A percentile compares a stretch with the other conserved stretches of the same genome.
phyloP scores from a whole-genome alignment of 2,888 invertebrate genomes.

The Cetonia aurata region DNA sequence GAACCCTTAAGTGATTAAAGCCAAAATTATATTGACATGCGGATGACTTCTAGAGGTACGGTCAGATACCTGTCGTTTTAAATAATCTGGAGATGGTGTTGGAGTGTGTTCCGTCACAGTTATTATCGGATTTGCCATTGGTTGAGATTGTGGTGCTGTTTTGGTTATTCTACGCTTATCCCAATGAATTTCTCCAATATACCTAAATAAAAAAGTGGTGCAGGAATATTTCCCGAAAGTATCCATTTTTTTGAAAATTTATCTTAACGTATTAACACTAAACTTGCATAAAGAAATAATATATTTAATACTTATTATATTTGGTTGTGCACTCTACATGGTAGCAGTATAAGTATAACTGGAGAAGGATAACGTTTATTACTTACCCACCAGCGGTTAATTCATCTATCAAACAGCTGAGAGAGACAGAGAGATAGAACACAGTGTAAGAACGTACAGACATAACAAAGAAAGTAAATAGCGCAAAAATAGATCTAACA shows the following conservation, averaged over 20 bases:
- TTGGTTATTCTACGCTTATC: conserved; percentile 73
- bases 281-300: conserved; percentile 26
- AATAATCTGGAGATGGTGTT: conserved; percentile 89
- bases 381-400: conserved; percentile 86
- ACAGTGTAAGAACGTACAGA: conserved; percentile 64
- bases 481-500: conserved; percentile 28
- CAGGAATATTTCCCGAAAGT: not conserved
- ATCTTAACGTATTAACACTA: not conserved
- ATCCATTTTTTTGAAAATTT: not conserved
- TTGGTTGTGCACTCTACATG: conserved; percentile 16
- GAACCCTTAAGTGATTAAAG: conserved; percentile 74
- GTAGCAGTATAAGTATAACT: conserved; percentile 13
- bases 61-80: conserved; percentile 84
- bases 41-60: conserved; percentile 46
- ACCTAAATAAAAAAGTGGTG: conserved; percentile 68
- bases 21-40: not conserved
- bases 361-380: conserved; percentile 46
- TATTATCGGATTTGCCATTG: conserved; percentile 92
- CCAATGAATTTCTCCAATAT: conserved; percentile 78
- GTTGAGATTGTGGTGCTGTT: conserved; percentile 69
- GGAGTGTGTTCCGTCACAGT: conserved; percentile 98
- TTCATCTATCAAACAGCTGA: conserved; percentile 90
- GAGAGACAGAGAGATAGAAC: conserved; percentile 64
- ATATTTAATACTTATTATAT: not conserved
- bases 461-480: conserved; percentile 50